Conservation (phyloP, 2,113 vertebrate genomes). For the Tringa solitaria region DNA sequence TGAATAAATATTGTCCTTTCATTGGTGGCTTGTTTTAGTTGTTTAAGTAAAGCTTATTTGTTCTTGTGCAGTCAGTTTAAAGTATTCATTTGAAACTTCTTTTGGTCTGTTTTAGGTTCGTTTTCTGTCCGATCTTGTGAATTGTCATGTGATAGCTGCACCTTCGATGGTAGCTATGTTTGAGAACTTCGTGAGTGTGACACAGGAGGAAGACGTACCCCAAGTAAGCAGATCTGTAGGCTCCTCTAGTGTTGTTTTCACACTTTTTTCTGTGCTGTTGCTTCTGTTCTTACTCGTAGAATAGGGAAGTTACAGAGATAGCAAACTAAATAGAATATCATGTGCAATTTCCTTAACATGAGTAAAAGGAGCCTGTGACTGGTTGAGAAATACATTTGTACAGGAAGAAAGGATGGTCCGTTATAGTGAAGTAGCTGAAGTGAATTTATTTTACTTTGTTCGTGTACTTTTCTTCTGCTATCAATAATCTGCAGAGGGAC, state of each 20-base stretch:
- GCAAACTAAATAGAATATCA: background rate
- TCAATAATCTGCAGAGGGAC: background rate
- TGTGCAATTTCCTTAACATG: background rate
- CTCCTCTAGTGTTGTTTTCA: background rate
- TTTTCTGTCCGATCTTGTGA: slow-evolving; percentile 92
- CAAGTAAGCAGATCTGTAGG: slow-evolving; percentile 78
- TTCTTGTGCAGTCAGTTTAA: background rate
- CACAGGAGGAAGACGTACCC: slow-evolving; percentile 91
- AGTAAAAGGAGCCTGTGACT: background rate
- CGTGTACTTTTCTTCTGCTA: background rate
- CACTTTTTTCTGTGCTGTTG: fast-evolving
- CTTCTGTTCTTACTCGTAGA: background rate
- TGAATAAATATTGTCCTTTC: background rate
- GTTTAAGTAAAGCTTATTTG: background rate
- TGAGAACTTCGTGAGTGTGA: slow-evolving; percentile 91
- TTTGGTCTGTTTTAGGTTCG: slow-evolving; percentile 80
- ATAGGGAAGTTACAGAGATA: background rate
- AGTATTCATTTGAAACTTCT: background rate
- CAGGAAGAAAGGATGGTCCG: background rate
- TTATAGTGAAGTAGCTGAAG: background rate
- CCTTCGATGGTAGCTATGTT: slow-evolving; percentile 96
- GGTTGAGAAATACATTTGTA: background rate
- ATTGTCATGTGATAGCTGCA: slow-evolving; percentile 94
- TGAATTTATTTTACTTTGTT: background rate
- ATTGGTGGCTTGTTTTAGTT: background rate